These are phyloP conservation scores for Apamea anceps DNA, from an alignment of 2,888 invertebrate species.

Conservation along the genomic window DNA sequence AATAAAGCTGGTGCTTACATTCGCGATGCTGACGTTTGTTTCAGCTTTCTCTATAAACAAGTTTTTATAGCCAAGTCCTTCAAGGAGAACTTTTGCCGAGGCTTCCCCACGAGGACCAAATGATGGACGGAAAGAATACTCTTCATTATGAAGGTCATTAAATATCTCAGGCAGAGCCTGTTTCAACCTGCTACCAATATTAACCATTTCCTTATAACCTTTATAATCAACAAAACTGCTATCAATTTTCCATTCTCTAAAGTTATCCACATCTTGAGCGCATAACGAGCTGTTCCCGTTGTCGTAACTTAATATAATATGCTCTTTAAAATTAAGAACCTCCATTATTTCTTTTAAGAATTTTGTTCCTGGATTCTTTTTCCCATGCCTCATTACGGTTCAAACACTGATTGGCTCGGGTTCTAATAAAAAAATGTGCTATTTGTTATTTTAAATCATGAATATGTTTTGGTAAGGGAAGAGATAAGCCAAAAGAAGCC, in stretches of 20 bases:
- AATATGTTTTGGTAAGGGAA: background rate
- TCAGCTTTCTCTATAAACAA: slow-evolving; percentile 55
- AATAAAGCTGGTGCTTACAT: slow-evolving; percentile 57
- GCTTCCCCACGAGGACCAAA: slow-evolving; percentile 87
- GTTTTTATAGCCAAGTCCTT: slow-evolving; percentile 79
- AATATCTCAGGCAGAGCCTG: slow-evolving; percentile 82
- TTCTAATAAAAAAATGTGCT: slow-evolving; percentile 29
- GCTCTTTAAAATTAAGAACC: slow-evolving; percentile 69
- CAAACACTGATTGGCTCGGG: slow-evolving; percentile 80
- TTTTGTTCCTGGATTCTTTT: slow-evolving; percentile 69
- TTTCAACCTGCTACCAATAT: slow-evolving; percentile 86
- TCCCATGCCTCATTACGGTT: slow-evolving; percentile 76
- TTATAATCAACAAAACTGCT: slow-evolving; percentile 70
- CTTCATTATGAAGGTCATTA: slow-evolving; percentile 81
- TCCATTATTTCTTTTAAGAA: slow-evolving; percentile 64
- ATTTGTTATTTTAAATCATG: background rate
- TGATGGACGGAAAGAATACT: slow-evolving; percentile 90
- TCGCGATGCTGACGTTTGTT: slow-evolving; percentile 48
- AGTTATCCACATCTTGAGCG: slow-evolving; percentile 79
- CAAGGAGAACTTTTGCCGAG: slow-evolving; percentile 90
- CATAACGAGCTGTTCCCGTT: slow-evolving; percentile 77
- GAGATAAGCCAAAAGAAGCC: too few relatives aligned
- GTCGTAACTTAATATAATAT: slow-evolving; percentile 73
- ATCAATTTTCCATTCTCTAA: slow-evolving; percentile 72
- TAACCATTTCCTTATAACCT: slow-evolving; percentile 91